Conservation (phyloP, 2,113 vertebrate species). For the Hemiprocne comata region DNA sequence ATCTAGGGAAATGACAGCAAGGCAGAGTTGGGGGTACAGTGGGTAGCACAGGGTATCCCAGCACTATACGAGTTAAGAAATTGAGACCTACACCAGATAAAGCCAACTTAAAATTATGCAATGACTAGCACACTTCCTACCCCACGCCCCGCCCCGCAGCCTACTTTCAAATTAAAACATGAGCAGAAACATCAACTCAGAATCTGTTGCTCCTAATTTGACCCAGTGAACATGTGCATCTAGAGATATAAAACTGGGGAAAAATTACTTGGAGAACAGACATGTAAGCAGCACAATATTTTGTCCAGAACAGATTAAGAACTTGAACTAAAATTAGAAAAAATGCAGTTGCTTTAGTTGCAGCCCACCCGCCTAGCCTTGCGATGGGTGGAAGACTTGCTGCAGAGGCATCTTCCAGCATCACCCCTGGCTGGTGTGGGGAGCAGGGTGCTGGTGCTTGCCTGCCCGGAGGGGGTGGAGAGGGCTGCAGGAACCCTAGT, state of each 20-base stretch:
- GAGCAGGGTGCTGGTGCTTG: background rate
- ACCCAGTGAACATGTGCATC: background rate
- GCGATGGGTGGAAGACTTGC: background rate
- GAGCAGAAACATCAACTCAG: background rate
- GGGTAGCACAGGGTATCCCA: background rate
- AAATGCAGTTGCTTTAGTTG: background rate
- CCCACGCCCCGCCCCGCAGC: background rate
- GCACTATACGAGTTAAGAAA: background rate
- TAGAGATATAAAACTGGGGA: background rate
- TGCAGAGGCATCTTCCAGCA: background rate
- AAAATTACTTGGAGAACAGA: background rate
- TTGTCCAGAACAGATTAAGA: background rate
- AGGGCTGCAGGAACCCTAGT: background rate
- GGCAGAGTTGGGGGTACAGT: rapidly evolving
- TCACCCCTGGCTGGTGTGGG: background rate
- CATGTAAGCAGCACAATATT: background rate
- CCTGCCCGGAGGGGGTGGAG: rapidly evolving
- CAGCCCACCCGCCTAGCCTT: background rate
- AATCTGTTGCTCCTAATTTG: background rate
- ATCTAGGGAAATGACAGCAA: background rate
- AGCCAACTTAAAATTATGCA: background rate
- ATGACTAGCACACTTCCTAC: background rate
- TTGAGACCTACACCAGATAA: background rate
- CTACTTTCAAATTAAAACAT: background rate
- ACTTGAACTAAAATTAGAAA: background rate